These are phyloP conservation scores for Ophion slaviceki DNA, from an alignment of 2,888 invertebrate genomes.

Conservation along the genomic window DNA sequence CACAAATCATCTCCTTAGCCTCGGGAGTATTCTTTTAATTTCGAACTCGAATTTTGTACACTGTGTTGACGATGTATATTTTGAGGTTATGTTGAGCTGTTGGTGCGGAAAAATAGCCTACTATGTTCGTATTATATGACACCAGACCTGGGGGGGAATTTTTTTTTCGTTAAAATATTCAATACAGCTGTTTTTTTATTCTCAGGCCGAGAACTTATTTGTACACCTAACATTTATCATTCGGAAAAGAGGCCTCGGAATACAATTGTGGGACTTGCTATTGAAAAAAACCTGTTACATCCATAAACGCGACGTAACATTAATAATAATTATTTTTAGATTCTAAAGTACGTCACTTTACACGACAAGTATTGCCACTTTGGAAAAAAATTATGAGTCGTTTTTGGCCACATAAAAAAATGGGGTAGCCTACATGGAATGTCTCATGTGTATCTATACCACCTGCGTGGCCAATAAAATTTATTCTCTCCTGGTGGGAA, in stretches of 20 bases:
- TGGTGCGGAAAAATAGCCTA: too few species aligned
- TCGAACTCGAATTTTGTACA: too few species aligned
- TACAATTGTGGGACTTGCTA: not conserved
- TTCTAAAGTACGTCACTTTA: not conserved
- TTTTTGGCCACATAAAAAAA: conserved; percentile 15
- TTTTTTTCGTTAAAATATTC: too few species aligned
- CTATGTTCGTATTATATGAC: too few species aligned
- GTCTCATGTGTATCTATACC: conserved; percentile 38
- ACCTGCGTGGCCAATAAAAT: conserved; percentile 42
- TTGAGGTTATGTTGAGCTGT: too few species aligned
- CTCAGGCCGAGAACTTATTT: too few species aligned
- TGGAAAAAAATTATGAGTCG: conserved; percentile 19
- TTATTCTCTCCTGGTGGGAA: conserved; percentile 45
- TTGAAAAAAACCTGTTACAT: not conserved
- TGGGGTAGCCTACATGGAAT: conserved; percentile 10
- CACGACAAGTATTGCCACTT: conserved; percentile 19
- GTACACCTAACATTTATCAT: not conserved
- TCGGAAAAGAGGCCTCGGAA: not conserved
- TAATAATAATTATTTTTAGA: not conserved
- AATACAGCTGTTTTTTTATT: too few species aligned
- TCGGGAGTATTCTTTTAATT: too few species aligned
- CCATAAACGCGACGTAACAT: not conserved
- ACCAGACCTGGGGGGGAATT: too few species aligned
- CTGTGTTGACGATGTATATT: too few species aligned
- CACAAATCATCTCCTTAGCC: too few species aligned